Conservation (phyloP, 1,140 invertebrate genomes). For the Bradynema listronoti region DNA sequence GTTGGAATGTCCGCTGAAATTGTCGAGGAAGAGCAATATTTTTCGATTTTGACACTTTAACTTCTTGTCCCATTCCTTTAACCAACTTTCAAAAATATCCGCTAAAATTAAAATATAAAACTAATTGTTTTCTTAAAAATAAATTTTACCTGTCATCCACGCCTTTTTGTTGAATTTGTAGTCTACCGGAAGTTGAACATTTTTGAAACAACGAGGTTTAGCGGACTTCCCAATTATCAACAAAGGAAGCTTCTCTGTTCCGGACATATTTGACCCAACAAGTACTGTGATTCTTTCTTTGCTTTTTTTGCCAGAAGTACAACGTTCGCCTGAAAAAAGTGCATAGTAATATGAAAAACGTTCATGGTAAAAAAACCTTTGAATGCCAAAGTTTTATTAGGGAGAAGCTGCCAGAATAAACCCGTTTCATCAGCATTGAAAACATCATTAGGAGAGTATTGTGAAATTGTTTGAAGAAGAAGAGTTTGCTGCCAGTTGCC, state of each 20-base stretch:
- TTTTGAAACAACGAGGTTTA: constrained; percentile 61
- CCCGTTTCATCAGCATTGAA: no score
- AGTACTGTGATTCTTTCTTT: constrained; percentile 61
- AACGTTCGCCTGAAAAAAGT: background rate
- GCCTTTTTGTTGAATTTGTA: constrained; percentile 60
- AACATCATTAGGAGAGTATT: no score
- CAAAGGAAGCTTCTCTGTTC: constrained; percentile 59
- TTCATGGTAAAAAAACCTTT: no score
- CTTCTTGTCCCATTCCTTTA: constrained; percentile 34
- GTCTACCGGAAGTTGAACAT: constrained; percentile 56
- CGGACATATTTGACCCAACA: constrained; percentile 58
- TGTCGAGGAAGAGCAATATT: constrained; percentile 38
- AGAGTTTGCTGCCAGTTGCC: no score
- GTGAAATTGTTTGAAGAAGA: no score
- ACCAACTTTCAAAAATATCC: constrained; percentile 49
- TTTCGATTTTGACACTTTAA: constrained; percentile 28
- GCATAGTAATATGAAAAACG: no score
- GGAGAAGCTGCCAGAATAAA: no score
- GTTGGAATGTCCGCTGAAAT: constrained; percentile 26
- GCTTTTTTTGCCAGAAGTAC: constrained; percentile 58
- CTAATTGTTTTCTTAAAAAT: no score
- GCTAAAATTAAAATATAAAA: no score
- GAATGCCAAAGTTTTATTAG: no score
- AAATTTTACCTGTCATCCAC: constrained; percentile 62
- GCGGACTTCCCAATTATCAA: constrained; percentile 60